Conservation (phyloP, 2,888 invertebrate species). For the Antheraea assamensis region DNA sequence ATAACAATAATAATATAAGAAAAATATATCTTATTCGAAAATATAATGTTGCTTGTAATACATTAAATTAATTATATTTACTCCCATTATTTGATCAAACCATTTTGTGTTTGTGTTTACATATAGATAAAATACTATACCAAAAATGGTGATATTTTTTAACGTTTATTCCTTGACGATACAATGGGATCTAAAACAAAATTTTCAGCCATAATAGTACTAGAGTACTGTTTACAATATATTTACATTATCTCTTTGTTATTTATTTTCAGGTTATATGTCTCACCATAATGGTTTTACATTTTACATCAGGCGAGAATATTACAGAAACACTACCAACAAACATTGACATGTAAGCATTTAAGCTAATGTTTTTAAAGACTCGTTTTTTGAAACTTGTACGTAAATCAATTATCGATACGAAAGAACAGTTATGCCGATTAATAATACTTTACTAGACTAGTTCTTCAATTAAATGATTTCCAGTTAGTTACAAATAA, state of each 20-base stretch:
- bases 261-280: slow-evolving; percentile 5
- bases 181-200: no score
- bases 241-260: background rate
- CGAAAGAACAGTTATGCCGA: background rate
- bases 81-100: no score
- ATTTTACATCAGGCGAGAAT: slow-evolving; percentile 1
- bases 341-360: slow-evolving; percentile 13
- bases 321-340: no score
- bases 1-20: background rate
- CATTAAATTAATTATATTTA: no score
- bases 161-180: no score
- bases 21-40: background rate
- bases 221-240: no score
- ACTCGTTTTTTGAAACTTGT: background rate
- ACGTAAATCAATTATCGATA: background rate
- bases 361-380: background rate
- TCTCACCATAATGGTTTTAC: background rate
- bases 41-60: background rate
- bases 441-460: slow-evolving; percentile 1
- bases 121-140: no score
- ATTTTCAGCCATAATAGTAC: no score
- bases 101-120: no score
- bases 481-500: background rate
- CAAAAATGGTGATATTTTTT: no score
- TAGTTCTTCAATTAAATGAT: slow-evolving; percentile 2